Evolutionary conservation across 2,113 vertebrate species (phyloP), one percentile per base, ranked within the genome.

Genomic region (Diglossa brunneiventris): DNA sequence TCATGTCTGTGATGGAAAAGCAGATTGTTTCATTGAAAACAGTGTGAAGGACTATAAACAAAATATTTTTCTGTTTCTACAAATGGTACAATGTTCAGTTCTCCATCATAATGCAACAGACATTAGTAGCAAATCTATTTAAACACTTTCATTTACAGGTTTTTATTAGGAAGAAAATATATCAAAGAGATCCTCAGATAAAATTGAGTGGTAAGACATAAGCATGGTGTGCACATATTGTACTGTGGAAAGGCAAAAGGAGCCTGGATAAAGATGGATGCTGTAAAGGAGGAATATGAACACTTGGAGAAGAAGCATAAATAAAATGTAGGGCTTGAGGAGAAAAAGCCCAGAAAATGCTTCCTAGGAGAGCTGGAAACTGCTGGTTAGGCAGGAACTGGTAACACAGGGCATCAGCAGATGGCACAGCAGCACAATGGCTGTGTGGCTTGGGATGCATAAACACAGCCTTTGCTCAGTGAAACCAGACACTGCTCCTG

Each of bases 381-480:
- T 52, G 23, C 17, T 49, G 15, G 16, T 46, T 52, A 52, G 41
- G 27, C 30, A 53, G 78, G 47, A 93, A 1, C 15, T 2, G 4
- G 39, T 72, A 27, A 7, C 17, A 18, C 33, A 37, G 17, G 13
- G 3, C 35, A 22, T 58, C 35, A 52, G 69, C 70, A 74, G n/a
- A 20, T 4, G 50, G 20, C 3, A 3, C 4, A 4, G 67, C 56
- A 64, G 49, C 33, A 52, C 44, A 21, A 7, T 0, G 3, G 8
- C 41, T 27, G 15, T 16, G 0, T 14, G 35, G 22, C 39, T 50
- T 30, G 16, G 33, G 24, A 30, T 61, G 7, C 52, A 21, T 9
- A n/a, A 78, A n/a, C 14, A 15, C 31, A 26, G 42, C 4, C 13
- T 49, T 87, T 90, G 42, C 15, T 50, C 33, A 15, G 23, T 41